Evolutionary conservation across 2,797 vertebrate genomes (phyloP).

Genomic region (Ptychobarbus kaznakovi): DNA sequence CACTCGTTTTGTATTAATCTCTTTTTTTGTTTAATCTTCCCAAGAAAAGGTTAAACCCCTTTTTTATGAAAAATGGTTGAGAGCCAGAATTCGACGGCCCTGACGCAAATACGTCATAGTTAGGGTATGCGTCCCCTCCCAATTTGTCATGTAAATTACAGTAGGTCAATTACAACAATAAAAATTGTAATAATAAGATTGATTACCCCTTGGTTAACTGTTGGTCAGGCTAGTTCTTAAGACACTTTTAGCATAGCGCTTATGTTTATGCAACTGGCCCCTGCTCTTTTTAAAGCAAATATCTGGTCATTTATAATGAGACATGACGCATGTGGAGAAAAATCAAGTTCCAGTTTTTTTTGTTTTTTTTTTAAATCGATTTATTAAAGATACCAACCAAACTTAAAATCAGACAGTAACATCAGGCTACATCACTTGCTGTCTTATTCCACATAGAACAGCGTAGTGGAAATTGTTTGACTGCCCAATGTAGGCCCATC

Average conservation of each 20-base stretch:
- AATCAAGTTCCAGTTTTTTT: neutral
- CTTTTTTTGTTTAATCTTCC: neutral
- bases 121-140: neutral
- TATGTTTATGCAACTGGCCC: neutral
- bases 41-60: neutral
- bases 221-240: neutral
- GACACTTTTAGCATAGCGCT: neutral
- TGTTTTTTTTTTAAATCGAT: neutral
- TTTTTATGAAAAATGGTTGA: neutral
- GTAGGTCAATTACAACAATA: neutral
- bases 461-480: neutral
- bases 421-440: neutral
- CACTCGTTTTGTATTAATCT: too few relatives aligned
- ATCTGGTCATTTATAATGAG: neutral
- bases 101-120: constrained; percentile 24
- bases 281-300: neutral
- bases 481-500: neutral
- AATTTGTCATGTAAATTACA: neutral
- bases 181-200: neutral
- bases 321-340: neutral
- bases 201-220: neutral
- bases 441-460: neutral
- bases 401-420: neutral
- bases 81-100: neutral
- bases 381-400: neutral